Evolutionary conservation across 2,888 invertebrate species (phyloP), one percentile per base, ranked within the genome.

Genomic region (Cryptophagus acutangulus): DNA sequence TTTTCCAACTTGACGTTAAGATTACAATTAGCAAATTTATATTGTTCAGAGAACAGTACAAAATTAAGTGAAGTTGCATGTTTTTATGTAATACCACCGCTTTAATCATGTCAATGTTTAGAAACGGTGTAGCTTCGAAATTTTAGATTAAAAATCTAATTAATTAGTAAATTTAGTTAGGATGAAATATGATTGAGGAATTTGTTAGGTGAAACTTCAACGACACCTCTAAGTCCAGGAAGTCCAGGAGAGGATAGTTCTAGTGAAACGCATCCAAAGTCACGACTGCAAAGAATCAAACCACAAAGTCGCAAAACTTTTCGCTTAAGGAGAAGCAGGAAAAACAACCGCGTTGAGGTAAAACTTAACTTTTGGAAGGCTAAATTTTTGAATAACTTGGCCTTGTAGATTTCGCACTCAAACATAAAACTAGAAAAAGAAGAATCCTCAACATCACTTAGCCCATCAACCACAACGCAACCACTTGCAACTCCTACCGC

Each of bases 301-400:
- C 93, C 91, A 20, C 93, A 91, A 62, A 94, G 92, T 59, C 80
- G 94, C 57, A 93, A 91, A 71, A 94, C 94, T 0, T 95, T 95
- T 71, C 81, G 92, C 46, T 76, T 90, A 45, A 77, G 87, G 51
- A 85, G 87, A 65, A 87, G 86, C 65, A 77, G 87, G 58, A 81
- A 76, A 59, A 80, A 71, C 41, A 81, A 80, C 35, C 52, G 50
- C 51, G 76, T 80, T 28, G 86, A 87, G 69, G 84, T 85, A 5
- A 31, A 6, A 5, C n/a, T 12, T 31, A 5, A 15, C 15, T 31
- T 29, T 10, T 16, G 5, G 5, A 31, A 13, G 5, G 10, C 9
- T 4, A 16, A 24, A 14, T 24, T 26, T 15, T 18, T 25, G 17
- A n/a, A n/a, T n/a, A n/a, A n/a, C 33, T 31, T 14, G 17, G 17